Conservation (phyloP, 2,888 invertebrate genomes). For the Endomychus coccineus region DNA sequence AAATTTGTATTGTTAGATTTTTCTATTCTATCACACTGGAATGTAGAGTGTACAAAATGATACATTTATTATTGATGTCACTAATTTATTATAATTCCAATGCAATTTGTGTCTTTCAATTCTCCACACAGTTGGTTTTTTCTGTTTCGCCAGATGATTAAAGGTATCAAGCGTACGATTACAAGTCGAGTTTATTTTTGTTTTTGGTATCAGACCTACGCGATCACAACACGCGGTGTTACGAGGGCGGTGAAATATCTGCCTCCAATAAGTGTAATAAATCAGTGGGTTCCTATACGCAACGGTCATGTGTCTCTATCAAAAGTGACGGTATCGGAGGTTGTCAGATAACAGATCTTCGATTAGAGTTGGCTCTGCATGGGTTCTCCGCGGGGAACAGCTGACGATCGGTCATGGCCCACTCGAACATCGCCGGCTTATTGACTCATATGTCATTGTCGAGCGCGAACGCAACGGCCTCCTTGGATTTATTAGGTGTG, state of each 20-base stretch:
- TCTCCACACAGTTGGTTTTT: too few relatives aligned
- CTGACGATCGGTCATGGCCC: conserved; percentile 44
- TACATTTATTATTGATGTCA: too few relatives aligned
- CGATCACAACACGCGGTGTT: too few relatives aligned
- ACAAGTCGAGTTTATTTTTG: too few relatives aligned
- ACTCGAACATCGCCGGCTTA: conserved; percentile 41
- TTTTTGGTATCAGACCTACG: too few relatives aligned
- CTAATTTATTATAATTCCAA: too few relatives aligned
- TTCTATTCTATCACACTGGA: too few relatives aligned
- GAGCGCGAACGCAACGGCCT: conserved; percentile 28
- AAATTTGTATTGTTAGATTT: too few relatives aligned
- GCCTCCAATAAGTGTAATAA: conserved; percentile 20
- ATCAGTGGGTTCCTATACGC: conserved; percentile 24
- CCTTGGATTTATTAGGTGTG: conserved; percentile 36
- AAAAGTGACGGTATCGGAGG: conserved; percentile 27
- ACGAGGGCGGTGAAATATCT: conserved; percentile 9
- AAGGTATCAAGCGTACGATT: too few relatives aligned
- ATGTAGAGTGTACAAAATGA: too few relatives aligned
- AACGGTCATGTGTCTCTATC: conserved; percentile 30
- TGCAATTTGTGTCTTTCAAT: too few relatives aligned
- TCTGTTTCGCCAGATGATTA: too few relatives aligned
- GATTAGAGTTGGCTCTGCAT: conserved; percentile 40
- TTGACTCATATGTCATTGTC: conserved; percentile 43
- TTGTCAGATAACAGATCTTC: conserved; percentile 41
- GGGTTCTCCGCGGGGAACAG: conserved; percentile 39